phyloP scores from a whole-genome alignment of 2,888 invertebrate genomes.

The Dastarcus helophoroides region DNA sequence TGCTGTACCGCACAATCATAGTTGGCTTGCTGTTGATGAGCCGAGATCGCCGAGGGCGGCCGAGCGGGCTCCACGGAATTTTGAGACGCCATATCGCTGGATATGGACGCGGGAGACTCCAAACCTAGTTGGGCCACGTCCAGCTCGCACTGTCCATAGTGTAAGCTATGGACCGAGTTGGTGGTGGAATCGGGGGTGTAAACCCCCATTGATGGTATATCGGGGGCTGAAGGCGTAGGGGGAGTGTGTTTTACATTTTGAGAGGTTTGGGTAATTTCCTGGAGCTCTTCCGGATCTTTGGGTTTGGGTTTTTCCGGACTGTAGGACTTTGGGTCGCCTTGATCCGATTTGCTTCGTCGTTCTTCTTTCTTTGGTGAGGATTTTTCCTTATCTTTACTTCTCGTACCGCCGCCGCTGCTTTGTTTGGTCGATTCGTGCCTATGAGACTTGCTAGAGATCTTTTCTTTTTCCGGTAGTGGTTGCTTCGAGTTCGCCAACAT shows the following conservation, averaged over 20 bases:
- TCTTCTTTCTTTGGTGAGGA: conserved; percentile 26
- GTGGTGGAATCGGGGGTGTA: conserved; percentile 78
- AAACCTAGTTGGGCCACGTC: conserved; percentile 75
- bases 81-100: conserved; percentile 72
- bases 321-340: conserved; percentile 12
- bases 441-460: conserved; percentile 24
- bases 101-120: conserved; percentile 81
- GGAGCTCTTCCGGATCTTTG: conserved; percentile 16
- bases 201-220: conserved; percentile 71
- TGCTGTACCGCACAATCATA: conserved; percentile 60
- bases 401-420: conserved; percentile 13
- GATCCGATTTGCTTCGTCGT: conserved; percentile 13
- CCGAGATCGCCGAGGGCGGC: conserved; percentile 46
- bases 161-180: conserved; percentile 68
- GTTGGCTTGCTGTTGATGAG: conserved; percentile 26
- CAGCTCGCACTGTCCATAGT: conserved; percentile 68
- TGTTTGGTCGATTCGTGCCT: conserved; percentile 26
- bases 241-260: conserved; percentile 40
- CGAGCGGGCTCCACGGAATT: conserved; percentile 50
- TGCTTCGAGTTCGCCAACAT: conserved; percentile 25
- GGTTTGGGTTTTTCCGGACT: conserved; percentile 12
- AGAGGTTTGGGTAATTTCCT: conserved; percentile 9
- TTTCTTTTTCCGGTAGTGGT: conserved; percentile 27
- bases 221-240: conserved; percentile 40
- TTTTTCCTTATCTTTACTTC: conserved; percentile 11